phyloP scores from a whole-genome alignment of 2,113 vertebrate genomes.

The Peromyscus californicus region DNA sequence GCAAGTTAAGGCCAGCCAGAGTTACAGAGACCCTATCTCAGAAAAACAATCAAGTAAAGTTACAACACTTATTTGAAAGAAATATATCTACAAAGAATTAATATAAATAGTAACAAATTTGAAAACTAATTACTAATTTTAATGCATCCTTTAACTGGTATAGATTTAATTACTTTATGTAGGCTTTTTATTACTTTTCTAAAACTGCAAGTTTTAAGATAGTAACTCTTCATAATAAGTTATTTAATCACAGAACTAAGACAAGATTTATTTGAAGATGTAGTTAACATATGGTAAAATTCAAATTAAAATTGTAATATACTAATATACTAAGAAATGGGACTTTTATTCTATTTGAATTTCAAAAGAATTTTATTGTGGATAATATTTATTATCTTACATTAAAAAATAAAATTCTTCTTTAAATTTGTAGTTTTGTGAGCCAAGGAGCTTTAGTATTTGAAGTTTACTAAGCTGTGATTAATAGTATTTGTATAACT shows the following conservation, averaged over 20 bases:
- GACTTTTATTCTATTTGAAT: conserved; percentile 16
- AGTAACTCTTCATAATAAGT: not conserved
- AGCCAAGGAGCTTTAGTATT: conserved; percentile 5
- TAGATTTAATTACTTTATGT: not conserved
- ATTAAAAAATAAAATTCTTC: not conserved
- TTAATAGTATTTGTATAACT: not conserved
- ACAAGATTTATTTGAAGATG: not conserved
- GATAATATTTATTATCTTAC: not conserved
- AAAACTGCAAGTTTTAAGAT: not conserved
- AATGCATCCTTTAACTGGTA: not conserved
- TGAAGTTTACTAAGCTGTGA: not conserved
- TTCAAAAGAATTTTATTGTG: not conserved
- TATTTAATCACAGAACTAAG: not conserved
- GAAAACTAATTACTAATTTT: not conserved
- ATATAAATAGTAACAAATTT: not conserved
- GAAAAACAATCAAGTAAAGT: not conserved
- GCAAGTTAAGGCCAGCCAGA: not conserved
- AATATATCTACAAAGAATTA: not conserved
- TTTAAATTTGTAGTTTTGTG: not conserved
- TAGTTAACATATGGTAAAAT: not conserved
- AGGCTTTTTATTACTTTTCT: conserved; percentile 7
- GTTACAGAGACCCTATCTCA: not conserved
- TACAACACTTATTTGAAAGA: not conserved
- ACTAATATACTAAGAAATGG: conserved; percentile 40
- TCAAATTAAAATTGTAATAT: not conserved